phyloP scores from a whole-genome alignment of 2,113 vertebrate genomes.

The Oriolus oriolus region DNA sequence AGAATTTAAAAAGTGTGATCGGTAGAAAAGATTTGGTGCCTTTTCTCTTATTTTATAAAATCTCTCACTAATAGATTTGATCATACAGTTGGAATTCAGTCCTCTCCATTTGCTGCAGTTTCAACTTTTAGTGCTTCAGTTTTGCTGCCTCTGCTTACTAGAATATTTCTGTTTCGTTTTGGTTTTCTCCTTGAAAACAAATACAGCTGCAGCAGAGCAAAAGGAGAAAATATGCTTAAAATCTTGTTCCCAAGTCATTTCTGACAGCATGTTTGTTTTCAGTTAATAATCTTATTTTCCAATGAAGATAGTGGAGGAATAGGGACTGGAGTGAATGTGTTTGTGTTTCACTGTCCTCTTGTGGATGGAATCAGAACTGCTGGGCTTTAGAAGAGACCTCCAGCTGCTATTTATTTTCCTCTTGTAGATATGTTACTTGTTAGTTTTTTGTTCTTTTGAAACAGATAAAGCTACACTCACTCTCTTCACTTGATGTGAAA shows the following conservation, averaged over 20 bases:
- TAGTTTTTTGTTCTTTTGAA: background rate
- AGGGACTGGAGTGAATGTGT: background rate
- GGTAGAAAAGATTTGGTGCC: background rate
- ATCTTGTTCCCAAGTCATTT: background rate
- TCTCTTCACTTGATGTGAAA: background rate
- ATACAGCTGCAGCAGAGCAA: background rate
- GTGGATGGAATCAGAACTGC: constrained; percentile 61
- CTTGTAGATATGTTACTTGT: background rate
- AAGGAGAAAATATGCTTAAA: background rate
- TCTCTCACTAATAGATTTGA: background rate
- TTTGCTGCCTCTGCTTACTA: background rate
- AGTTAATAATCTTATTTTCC: background rate
- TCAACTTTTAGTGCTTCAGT: background rate
- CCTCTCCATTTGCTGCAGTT: background rate
- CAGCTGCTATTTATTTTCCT: background rate
- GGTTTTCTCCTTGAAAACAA: background rate
- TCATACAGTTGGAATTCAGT: background rate
- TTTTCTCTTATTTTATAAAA: background rate
- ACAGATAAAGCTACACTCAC: background rate
- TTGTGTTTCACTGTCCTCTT: constrained; percentile 61
- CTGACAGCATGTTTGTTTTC: background rate
- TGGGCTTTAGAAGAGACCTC: constrained; percentile 28
- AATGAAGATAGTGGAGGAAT: background rate
- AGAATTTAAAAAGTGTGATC: background rate
- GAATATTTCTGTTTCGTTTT: background rate